Percentiles rank a stretch among this genome's conserved stretches.
Conservation (phyloP, 1,140 invertebrate species). For the Rhizoglyphus robini region DNA sequence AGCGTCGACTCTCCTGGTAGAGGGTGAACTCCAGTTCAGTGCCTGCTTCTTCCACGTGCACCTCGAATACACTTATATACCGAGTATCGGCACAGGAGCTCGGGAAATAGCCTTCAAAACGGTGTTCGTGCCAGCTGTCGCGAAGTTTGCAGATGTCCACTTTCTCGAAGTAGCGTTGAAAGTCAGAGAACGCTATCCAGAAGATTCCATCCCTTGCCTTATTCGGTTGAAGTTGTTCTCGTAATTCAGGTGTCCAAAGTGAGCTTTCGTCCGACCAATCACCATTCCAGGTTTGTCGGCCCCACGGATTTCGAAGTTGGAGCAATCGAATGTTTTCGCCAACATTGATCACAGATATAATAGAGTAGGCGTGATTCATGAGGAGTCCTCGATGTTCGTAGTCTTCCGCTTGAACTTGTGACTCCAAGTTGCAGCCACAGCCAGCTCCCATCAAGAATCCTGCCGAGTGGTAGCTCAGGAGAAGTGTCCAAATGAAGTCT, state of each 20-base stretch:
- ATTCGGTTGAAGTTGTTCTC: not conserved
- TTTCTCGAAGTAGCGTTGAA: too few relatives aligned
- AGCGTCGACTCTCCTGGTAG: too few relatives aligned
- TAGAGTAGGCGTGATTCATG: not conserved
- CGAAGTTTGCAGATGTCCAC: too few relatives aligned
- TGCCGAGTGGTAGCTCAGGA: slow-evolving; percentile 3
- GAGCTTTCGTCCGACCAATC: not conserved
- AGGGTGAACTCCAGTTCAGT: slow-evolving; percentile 55
- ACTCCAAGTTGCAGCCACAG: not conserved
- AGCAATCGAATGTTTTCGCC: too few relatives aligned
- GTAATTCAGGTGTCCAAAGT: not conserved
- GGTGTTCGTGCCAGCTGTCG: too few relatives aligned
- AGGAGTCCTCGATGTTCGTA: not conserved
- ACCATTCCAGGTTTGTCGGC: too few relatives aligned
- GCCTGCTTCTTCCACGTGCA: not conserved
- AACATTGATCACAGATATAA: not conserved
- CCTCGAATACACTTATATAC: not conserved
- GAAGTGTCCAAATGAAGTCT: slow-evolving; percentile 1
- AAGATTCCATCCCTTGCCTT: not conserved
- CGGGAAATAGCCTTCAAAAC: too few relatives aligned
- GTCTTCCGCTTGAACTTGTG: not conserved
- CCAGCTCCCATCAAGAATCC: slow-evolving; percentile 12
- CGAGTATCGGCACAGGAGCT: slow-evolving; percentile 41
- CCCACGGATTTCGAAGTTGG: not conserved
- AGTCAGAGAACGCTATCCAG: slow-evolving; percentile 37